Conservation (phyloP, 2,888 invertebrate genomes). For the Baronia brevicornis region DNA sequence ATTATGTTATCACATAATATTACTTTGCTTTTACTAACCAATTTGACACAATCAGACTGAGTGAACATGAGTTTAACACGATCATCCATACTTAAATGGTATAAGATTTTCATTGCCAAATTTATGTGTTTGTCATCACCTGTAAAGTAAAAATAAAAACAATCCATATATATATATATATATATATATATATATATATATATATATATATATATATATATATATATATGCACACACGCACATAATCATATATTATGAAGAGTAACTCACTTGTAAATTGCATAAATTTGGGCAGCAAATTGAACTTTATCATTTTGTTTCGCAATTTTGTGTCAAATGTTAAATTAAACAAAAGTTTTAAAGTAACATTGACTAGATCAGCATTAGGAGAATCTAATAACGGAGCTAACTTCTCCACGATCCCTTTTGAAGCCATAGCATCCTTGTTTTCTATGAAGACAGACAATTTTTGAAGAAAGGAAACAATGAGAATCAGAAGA, state of each 20-base stretch:
- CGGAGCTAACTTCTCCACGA: conserved; percentile 89
- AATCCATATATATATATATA: too few relatives aligned
- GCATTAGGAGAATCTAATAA: conserved; percentile 81
- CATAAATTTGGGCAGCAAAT: conserved; percentile 92
- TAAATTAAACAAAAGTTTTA: conserved; percentile 94
- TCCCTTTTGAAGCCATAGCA: conserved; percentile 87
- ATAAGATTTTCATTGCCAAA: conserved; percentile 87
- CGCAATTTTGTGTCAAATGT: conserved; percentile 94
- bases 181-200: not conserved
- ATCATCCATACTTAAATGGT: conserved; percentile 97
- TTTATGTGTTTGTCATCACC: conserved; percentile 87
- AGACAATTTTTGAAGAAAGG: conserved; percentile 96
- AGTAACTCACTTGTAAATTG: conserved; percentile 83
- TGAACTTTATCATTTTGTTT: conserved; percentile 91
- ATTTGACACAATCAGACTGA: conserved; percentile 93
- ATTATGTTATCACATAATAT: not conserved
- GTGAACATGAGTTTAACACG: conserved; percentile 94
- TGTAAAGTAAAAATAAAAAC: conserved; percentile 36
- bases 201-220: not conserved
- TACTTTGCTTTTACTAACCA: conserved; percentile 65
- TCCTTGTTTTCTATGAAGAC: conserved; percentile 96
- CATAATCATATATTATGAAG: not conserved
- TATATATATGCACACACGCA: not conserved
- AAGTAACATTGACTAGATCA: conserved; percentile 86
- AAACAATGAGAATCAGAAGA: conserved; percentile 90